Base-by-base conservation (phyloP, 2,113 vertebrate species). In the Leucosticte australis region DNA sequence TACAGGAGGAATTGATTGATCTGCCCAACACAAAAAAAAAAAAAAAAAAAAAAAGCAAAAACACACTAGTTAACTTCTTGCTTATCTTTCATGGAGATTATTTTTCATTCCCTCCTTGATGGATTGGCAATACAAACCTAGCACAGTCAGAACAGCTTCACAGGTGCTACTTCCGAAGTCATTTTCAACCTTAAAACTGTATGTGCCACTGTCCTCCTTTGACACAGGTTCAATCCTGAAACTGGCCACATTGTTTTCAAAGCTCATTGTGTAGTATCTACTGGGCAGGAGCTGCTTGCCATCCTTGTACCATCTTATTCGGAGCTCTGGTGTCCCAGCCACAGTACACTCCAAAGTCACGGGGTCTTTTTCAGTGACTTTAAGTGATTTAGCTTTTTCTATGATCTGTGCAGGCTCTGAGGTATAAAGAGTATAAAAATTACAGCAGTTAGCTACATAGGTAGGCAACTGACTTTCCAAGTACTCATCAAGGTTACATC, bases 291-390 rank as follows among this genome's bases (percentile, higher is more conserved):
- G 97, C 90, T 99, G 99, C 93, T 97, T 99, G 71, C 98, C 98
- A 6, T 99, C 98, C 98, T 99, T 99, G 95, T 98, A 98, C 99
- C 99, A 99, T 95, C 98, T 99, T 56, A 99, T 98, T 96, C 97
- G 98, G 86, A 99, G 98, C 94, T 99, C 99, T 92, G 99, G 98
- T n/a, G 99, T 99, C 68, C 99, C 99, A 13, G 97, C 98, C 67
- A 99, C 98, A 63, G 98, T 99, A 90, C 99, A 99, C 79, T 99
- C 99, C 97, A 99, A 97, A 96, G 98, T 99, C 94, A 99, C 98
- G 0, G 99, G 99, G 94, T 99, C 99, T 98, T 98, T 99, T 84
- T 98, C 98, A 23, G 99, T 99, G 33, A 99, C 99, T 96, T 99
- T 99, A 47, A 99, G 98, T 62, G 98, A 98, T 91, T 99, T 99